phyloP scores from a whole-genome alignment of 1,140 invertebrate species.

The Rhyzopertha dominica region DNA sequence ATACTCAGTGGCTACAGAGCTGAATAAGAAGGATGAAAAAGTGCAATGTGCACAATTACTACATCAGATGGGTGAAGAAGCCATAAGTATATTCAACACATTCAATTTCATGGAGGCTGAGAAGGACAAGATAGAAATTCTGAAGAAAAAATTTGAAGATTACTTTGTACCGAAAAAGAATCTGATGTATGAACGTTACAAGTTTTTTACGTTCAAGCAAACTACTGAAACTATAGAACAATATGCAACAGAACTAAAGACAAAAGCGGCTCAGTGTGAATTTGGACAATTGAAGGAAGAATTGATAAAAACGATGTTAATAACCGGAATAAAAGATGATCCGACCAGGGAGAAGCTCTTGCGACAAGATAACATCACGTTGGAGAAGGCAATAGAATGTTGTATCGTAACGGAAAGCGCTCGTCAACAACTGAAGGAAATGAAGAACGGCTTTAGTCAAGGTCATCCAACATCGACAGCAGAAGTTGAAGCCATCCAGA shows the following conservation, averaged over 20 bases:
- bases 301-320: conserved; percentile 12
- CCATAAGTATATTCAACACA: conserved; percentile 35
- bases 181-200: conserved; percentile 23
- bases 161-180: conserved; percentile 25
- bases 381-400: conserved; percentile 10
- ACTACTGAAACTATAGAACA: conserved; percentile 13
- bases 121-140: conserved; percentile 23
- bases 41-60: conserved; percentile 36
- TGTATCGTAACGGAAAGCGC: conserved; percentile 1
- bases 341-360: conserved; percentile 8
- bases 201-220: conserved; percentile 21
- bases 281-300: conserved; percentile 4
- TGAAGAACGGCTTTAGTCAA: conserved; percentile 2
- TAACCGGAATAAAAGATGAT: conserved; percentile 3
- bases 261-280: conserved; percentile 8
- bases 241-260: conserved; percentile 17
- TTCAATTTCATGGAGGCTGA: conserved; percentile 31
- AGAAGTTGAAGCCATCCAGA: background rate
- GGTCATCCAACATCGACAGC: background rate
- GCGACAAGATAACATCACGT: conserved; percentile 2
- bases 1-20: conserved; percentile 30
- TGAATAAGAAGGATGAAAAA: conserved; percentile 28
- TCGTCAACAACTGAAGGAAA: background rate
- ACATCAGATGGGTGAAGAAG: conserved; percentile 35
- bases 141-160: conserved; percentile 26